A percentile compares a stretch with the other conserved stretches of the same genome.
Conservation (phyloP, 2,797 vertebrate genomes). For the Alca torda region DNA sequence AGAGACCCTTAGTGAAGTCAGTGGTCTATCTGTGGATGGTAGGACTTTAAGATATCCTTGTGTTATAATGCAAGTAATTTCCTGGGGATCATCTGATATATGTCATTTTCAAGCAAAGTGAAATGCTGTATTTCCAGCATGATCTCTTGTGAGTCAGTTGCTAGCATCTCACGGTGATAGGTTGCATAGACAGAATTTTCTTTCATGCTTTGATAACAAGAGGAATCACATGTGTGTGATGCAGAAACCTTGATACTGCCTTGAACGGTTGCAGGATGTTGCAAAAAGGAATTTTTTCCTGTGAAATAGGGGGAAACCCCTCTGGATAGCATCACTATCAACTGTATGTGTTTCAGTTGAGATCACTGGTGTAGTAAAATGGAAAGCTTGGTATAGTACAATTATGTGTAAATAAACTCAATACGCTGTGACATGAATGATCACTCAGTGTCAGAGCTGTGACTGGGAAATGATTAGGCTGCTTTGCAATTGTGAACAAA, state of each 20-base stretch:
- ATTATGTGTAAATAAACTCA: conserved; percentile 20
- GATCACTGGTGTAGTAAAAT: background rate
- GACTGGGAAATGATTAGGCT: background rate
- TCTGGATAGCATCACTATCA: background rate
- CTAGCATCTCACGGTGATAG: background rate
- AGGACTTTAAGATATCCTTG: background rate
- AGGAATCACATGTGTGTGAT: background rate
- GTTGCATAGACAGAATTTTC: background rate
- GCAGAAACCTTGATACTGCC: background rate
- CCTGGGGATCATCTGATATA: background rate
- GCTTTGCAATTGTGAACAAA: background rate
- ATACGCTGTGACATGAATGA: background rate
- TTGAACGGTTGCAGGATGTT: background rate
- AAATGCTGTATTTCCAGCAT: background rate
- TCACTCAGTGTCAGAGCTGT: background rate
- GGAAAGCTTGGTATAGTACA: background rate
- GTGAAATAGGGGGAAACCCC: background rate
- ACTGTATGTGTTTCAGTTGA: background rate
- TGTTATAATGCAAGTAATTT: background rate
- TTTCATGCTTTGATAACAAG: background rate
- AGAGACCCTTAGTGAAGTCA: background rate
- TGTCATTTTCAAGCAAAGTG: background rate
- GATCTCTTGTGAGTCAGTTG: background rate
- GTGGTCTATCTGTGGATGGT: background rate
- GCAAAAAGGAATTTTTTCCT: background rate